A percentile compares a stretch with the other conserved stretches of the same genome.
Evolutionary conservation across 2,888 invertebrate genomes (phyloP).

Genomic region (Aquatica leii): DNA sequence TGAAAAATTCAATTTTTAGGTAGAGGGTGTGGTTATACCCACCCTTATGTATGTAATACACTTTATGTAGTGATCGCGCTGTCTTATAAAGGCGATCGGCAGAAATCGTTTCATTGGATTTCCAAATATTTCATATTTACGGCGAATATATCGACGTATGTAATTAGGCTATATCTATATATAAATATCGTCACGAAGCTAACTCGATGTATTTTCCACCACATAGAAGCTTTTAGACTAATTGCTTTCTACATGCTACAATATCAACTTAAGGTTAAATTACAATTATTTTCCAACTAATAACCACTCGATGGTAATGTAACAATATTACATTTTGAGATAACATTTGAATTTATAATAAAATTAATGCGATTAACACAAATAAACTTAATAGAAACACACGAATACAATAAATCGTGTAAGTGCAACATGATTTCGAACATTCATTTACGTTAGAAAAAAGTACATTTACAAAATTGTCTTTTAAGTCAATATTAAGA

Average conservation of each 20-base stretch:
- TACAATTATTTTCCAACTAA: constrained; percentile 16
- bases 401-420: too few species aligned
- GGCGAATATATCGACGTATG: constrained; percentile 25
- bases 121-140: constrained; percentile 32
- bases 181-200: constrained; percentile 25
- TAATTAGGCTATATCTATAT: constrained; percentile 14
- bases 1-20: too few species aligned
- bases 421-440: too few species aligned
- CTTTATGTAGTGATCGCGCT: too few species aligned
- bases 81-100: constrained; percentile 33
- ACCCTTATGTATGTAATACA: too few species aligned
- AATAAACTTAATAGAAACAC: too few species aligned
- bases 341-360: too few species aligned
- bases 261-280: constrained; percentile 17
- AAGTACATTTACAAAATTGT: too few species aligned
- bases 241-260: constrained; percentile 27
- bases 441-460: too few species aligned
- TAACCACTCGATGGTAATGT: constrained; percentile 12
- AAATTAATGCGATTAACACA: too few species aligned
- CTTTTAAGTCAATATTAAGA: too few species aligned
- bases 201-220: constrained; percentile 12
- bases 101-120: constrained; percentile 38
- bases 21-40: too few species aligned
- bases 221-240: constrained; percentile 24
- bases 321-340: constrained; percentile 6